Evolutionary conservation across 2,888 invertebrate species (phyloP), one percentile per base, ranked within the genome.

Genomic region (Perithous albicinctus): DNA sequence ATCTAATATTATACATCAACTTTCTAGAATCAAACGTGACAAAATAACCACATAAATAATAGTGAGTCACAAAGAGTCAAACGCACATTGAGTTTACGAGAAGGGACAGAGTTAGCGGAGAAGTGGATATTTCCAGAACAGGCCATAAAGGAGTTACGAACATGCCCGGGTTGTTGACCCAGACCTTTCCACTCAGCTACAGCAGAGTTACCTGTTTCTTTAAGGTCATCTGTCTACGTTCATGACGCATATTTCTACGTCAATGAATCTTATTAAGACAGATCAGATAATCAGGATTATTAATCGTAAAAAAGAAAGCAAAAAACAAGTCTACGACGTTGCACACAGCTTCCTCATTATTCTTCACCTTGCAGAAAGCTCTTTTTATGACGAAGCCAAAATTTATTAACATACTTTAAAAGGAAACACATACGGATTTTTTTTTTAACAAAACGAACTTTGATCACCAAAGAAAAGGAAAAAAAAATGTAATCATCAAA

Each of bases 151-250:
- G 46, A 46, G 32, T 46, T 48, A 32, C 38, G 29, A 41, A 73
- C 64, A 59, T 69, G 54, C 32, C 70, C 76, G 66, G 83, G 77
- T 79, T 78, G 70, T 84, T 77, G 84, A 80, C 79, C 85, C 54
- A 85, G 81, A 84, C 80, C 82, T 84, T 78, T 63, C 41, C 67
- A 59, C 79, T 61, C 15, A 15, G 54, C 54, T 41, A 63, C 38
- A 54, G 32, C 66, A 23, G 67, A 43, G 20, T 46, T 51, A 73
- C 74, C 64, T 72, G 35, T 59, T 76, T 61, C 67, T 64, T 46
- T 20, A 54, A 81, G 41, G 66, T 48, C 66, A 41, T 51, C 29
- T 7, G 12, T 18, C 32, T 35, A 5, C 51, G 20, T 67, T 48
- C 48, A 48, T 63, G 41, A 56, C 66, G 56, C 15, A 43, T 48